Base-by-base conservation (phyloP, 2,888 invertebrate species). In the Druceiella hillmani region DNA sequence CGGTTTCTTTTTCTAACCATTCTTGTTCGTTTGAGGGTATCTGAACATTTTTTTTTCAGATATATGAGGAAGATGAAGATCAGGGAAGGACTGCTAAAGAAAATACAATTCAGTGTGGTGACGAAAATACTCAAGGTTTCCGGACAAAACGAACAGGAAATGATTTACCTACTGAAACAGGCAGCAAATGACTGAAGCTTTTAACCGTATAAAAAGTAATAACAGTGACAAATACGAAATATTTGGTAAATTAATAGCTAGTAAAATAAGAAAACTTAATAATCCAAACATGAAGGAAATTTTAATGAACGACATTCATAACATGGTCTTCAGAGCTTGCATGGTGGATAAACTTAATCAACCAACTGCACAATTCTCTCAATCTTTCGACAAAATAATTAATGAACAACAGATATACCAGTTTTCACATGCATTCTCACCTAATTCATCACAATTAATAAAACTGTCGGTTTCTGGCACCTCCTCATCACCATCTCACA, bases 191-290 rank as follows among this genome's bases (percentile, higher is more conserved):
- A n/a, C n/a, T n/a, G n/a, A n/a, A n/a, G n/a, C n/a, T n/a, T n/a
- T n/a, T n/a, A n/a, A n/a, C n/a, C n/a, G n/a, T n/a, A n/a, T n/a
- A n/a, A n/a, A n/a, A n/a, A n/a, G n/a, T n/a, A n/a, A n/a, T n/a
- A n/a, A n/a, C n/a, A 31, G 38, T 28, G 38, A 41, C 13, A 38
- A 41, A 33, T 41, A 33, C 26, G 38, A 41, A 30, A 30, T 34
- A 26, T 41, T 41, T 17, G 37, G 41, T 6, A 41, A 37, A 34
- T 26, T 41, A n/a, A 33, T 41, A 13, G 33, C 41, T 10, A 37
- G 30, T 17, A 40, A 40, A 31, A 10, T 40, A 30, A 40, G 31
- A 40, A 35, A 35, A 30, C 17, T 35, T 20, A 40, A 26, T 20
- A 31, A 35, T 13, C 24, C 7, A 13, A 35, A 35, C 14, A 40